phyloP scores from a whole-genome alignment of 2,113 vertebrate genomes.

The Carlito syrichta region DNA sequence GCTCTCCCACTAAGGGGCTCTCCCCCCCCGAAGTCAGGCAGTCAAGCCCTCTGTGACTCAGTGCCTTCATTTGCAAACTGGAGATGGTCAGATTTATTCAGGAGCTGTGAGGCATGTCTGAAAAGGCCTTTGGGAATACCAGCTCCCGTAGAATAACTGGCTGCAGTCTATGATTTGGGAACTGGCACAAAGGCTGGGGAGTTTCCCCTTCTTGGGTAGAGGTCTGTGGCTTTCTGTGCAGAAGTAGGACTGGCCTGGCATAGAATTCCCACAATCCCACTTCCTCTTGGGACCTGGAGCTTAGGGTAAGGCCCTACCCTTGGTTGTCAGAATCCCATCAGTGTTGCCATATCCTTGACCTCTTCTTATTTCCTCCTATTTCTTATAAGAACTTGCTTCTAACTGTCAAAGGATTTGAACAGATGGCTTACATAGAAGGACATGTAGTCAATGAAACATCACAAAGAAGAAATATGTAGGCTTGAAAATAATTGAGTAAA shows the following conservation, averaged over 20 bases:
- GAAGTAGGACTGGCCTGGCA: neutral
- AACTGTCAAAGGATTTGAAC: neutral
- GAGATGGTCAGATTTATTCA: slow-evolving; percentile 44
- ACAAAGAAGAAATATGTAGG: neutral
- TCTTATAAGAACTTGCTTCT: neutral
- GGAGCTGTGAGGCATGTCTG: neutral
- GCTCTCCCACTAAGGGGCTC: neutral
- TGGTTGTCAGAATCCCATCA: neutral
- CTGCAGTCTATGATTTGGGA: slow-evolving; percentile 8
- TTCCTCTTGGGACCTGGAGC: neutral
- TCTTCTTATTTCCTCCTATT: neutral
- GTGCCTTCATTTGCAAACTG: slow-evolving; percentile 56
- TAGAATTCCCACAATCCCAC: neutral
- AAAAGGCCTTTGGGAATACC: slow-evolving; percentile 49
- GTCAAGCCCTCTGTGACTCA: slow-evolving; percentile 60
- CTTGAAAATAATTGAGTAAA: slow-evolving; percentile 11
- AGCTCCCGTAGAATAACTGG: slow-evolving; percentile 30
- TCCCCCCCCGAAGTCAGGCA: neutral
- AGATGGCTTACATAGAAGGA: neutral
- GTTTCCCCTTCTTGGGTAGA: slow-evolving; percentile 41
- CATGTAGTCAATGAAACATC: neutral
- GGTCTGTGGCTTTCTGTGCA: slow-evolving; percentile 14
- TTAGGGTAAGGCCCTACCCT: neutral
- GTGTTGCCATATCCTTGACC: neutral
- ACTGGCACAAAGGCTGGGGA: slow-evolving; percentile 22